Conservation (phyloP, 1,140 invertebrate genomes). For the Halesus radiatus region DNA sequence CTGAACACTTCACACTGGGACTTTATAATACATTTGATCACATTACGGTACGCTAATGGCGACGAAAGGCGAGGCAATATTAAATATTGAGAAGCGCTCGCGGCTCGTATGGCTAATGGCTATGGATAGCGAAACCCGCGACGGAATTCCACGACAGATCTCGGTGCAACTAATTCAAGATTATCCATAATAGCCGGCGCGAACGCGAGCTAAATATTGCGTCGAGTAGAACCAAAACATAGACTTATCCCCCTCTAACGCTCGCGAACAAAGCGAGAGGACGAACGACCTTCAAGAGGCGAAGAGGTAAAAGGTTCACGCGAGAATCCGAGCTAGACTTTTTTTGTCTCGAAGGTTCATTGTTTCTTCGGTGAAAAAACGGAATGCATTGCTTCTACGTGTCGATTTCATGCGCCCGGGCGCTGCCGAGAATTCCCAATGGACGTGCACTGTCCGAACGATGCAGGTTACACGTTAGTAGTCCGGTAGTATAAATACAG, state of each 20-base stretch:
- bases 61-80: not conserved
- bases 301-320: slow-evolving; percentile 9
- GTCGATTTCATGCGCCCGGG: slow-evolving; percentile 2
- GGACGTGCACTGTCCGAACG: not conserved
- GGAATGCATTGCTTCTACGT: slow-evolving; percentile 19
- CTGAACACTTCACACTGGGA: not conserved
- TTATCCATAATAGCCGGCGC: not conserved
- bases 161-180: slow-evolving; percentile 34
- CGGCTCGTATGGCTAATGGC: not conserved
- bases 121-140: slow-evolving; percentile 14
- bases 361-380: slow-evolving; percentile 18
- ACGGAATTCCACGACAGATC: slow-evolving; percentile 25
- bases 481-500: not conserved
- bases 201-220: not conserved
- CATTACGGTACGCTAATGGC: not conserved
- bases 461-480: not conserved
- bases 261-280: not conserved
- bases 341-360: slow-evolving; percentile 1
- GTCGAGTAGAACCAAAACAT: no score
- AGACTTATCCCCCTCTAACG: no score
- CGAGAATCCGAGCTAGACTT: not conserved
- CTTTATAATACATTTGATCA: not conserved
- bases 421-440: not conserved
- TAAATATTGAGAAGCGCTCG: slow-evolving; percentile 13
- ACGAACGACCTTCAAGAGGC: not conserved